phyloP scores from a whole-genome alignment of 2,888 invertebrate genomes.

The Trichopoda pennipes region DNA sequence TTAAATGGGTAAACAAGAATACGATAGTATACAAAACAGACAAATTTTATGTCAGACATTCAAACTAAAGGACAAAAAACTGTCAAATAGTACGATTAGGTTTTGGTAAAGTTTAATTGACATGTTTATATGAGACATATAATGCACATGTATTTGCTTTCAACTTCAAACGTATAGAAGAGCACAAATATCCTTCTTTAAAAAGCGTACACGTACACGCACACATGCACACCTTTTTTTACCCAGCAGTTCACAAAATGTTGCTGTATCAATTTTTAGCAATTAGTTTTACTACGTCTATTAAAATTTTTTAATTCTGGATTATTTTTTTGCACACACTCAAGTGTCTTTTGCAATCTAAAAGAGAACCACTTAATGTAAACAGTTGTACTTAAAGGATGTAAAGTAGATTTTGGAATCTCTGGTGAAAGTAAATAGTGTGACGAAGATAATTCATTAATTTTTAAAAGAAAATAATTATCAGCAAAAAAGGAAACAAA shows the following conservation, averaged over 20 bases:
- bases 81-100: slow-evolving; percentile 45
- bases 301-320: too few species aligned
- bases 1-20: not conserved
- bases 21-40: not conserved
- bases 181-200: not conserved
- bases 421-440: too few species aligned
- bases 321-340: too few species aligned
- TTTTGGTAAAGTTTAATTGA: slow-evolving; percentile 43
- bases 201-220: too few species aligned
- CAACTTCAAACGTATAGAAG: slow-evolving; percentile 1
- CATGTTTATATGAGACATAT: slow-evolving; percentile 13
- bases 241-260: not conserved
- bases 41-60: slow-evolving; percentile 16
- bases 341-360: too few species aligned
- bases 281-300: not conserved
- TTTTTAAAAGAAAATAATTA: too few species aligned
- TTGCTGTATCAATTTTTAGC: not conserved
- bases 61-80: slow-evolving; percentile 18
- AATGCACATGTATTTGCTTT: slow-evolving; percentile 8
- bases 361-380: too few species aligned
- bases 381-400: too few species aligned
- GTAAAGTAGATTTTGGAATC: too few species aligned
- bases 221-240: not conserved
- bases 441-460: too few species aligned
- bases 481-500: too few species aligned